Conservation (phyloP, 1,140 invertebrate genomes). For the Radopholus similis region DNA sequence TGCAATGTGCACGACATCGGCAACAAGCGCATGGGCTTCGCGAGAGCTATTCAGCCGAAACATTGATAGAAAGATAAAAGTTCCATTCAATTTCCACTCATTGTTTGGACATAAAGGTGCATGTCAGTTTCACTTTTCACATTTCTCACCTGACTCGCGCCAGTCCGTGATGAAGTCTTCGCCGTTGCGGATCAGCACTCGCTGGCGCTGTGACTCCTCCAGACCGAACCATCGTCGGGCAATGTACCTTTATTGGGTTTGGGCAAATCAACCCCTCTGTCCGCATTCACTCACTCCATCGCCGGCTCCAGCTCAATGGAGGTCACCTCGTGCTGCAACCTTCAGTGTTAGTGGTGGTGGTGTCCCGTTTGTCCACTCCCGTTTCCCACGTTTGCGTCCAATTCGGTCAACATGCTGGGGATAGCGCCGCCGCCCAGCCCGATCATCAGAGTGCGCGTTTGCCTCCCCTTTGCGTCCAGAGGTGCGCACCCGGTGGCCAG, state of each 20-base stretch:
- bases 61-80: neutral
- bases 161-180: conserved; percentile 1
- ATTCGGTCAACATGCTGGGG: neutral
- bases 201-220: neutral
- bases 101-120: neutral
- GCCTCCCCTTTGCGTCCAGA: neutral
- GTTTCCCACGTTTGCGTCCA: neutral
- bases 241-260: conserved; percentile 6
- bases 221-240: conserved; percentile 1
- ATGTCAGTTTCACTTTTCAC: neutral
- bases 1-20: conserved; percentile 47
- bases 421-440: neutral
- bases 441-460: neutral
- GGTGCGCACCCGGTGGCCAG: neutral
- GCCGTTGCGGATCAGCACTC: conserved; percentile 3
- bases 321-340: neutral
- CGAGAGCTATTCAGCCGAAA: neutral
- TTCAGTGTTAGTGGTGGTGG: neutral
- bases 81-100: neutral
- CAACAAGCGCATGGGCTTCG: conserved; percentile 37
- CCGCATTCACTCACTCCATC: neutral
- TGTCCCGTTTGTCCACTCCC: neutral
- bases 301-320: neutral
- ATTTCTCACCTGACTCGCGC: conserved; percentile 15
- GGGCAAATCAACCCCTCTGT: neutral